phyloP scores from a whole-genome alignment of 2,797 vertebrate genomes.

The Forpus xanthops region DNA sequence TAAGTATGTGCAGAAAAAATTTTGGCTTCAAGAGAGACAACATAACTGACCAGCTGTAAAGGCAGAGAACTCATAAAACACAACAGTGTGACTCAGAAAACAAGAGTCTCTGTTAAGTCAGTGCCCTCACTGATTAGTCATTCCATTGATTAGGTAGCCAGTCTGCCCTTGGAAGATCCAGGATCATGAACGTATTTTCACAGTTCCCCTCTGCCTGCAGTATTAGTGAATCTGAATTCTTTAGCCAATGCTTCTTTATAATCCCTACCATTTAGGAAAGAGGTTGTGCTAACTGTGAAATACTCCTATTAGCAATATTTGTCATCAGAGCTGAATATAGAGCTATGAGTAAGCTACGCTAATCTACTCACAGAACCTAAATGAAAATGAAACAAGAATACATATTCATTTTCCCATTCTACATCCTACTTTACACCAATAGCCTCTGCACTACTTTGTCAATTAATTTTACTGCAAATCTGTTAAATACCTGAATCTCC shows the following conservation, averaged over 20 bases:
- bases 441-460: not conserved
- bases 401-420: not conserved
- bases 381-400: not conserved
- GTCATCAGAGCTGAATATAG: not conserved
- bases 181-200: not conserved
- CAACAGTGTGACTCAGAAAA: not conserved
- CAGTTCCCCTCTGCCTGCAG: not conserved
- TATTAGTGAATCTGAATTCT: not conserved
- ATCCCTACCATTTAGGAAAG: not conserved
- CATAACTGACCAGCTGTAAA: not conserved
- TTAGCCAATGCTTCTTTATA: not conserved
- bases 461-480: conserved; percentile 50
- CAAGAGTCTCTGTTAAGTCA: not conserved
- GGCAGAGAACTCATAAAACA: not conserved
- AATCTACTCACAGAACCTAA: not conserved
- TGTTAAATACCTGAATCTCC: conserved; percentile 46
- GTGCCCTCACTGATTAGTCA: not conserved
- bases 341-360: not conserved
- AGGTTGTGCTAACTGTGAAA: not conserved
- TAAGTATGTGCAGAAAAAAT: not conserved
- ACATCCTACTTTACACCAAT: not conserved
- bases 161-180: not conserved
- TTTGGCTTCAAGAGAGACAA: not conserved
- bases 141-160: not conserved
- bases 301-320: not conserved